Conservation (phyloP, 2,113 vertebrate genomes). For the Numenius arquata region DNA sequence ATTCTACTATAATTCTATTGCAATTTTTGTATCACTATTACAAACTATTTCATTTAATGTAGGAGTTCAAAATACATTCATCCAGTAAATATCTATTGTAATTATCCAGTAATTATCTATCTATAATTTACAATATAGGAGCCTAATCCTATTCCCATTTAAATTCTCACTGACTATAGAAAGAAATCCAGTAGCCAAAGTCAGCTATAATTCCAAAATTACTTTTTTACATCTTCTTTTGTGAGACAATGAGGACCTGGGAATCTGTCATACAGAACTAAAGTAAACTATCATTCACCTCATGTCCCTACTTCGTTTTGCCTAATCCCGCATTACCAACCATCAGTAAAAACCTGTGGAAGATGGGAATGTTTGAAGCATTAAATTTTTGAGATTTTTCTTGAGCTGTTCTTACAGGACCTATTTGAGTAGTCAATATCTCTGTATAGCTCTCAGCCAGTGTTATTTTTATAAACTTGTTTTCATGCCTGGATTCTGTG, state of each 20-base stretch:
- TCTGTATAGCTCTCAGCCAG: background rate
- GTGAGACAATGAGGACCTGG: background rate
- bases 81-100: background rate
- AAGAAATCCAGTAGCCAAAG: background rate
- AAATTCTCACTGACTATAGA: background rate
- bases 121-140: background rate
- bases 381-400: background rate
- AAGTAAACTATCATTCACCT: background rate
- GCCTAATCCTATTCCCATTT: background rate
- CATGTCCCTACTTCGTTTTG: background rate
- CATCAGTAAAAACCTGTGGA: background rate
- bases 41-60: slow-evolving; percentile 11
- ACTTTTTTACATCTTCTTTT: background rate
- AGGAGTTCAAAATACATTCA: background rate
- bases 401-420: background rate
- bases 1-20: slow-evolving; percentile 41
- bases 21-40: slow-evolving; percentile 8
- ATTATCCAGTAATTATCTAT: background rate
- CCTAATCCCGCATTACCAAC: background rate
- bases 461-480: background rate
- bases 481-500: background rate
- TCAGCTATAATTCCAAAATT: background rate
- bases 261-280: background rate
- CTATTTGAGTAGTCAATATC: background rate
- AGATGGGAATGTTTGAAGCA: background rate